These are phyloP conservation scores for Oplegnathus fasciatus DNA, from an alignment of 2,113 vertebrate species.

Conservation along the genomic window DNA sequence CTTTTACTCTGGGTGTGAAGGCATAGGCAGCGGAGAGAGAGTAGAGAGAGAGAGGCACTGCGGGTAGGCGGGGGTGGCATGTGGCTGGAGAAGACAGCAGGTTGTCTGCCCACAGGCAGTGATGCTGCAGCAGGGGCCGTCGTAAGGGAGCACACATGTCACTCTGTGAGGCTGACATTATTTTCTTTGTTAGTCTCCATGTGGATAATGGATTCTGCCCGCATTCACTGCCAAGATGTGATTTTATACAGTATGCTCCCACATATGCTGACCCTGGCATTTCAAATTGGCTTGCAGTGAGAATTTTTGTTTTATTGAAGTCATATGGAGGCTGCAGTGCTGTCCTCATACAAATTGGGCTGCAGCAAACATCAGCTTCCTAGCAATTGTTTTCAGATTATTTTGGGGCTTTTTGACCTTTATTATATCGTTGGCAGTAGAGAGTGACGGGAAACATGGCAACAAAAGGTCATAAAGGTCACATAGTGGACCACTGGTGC, in stretches of 20 bases:
- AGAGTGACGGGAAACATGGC: not conserved
- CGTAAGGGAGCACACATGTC: slow-evolving; percentile 65
- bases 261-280: slow-evolving; percentile 71
- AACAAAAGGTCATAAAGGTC: not conserved
- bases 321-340: not conserved
- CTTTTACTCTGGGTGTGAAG: slow-evolving; percentile 44
- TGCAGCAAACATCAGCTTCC: slow-evolving; percentile 15
- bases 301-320: slow-evolving; percentile 37
- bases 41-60: not conserved
- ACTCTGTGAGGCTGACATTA: slow-evolving; percentile 56
- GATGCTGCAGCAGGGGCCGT: slow-evolving; percentile 65
- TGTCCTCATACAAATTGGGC: slow-evolving; percentile 18
- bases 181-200: slow-evolving; percentile 70
- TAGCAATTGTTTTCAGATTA: not conserved
- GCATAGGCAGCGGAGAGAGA: not conserved
- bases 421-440: not conserved
- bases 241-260: slow-evolving; percentile 67
- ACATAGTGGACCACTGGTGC: not conserved
- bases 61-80: slow-evolving; percentile 60
- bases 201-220: slow-evolving; percentile 65
- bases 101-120: slow-evolving; percentile 65
- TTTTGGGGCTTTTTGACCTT: not conserved
- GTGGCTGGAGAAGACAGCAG: slow-evolving; percentile 74
- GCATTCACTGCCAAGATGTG: slow-evolving; percentile 61
- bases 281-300: slow-evolving; percentile 25